Percentiles rank a stretch among this genome's conserved stretches.
These are phyloP conservation scores for Drosophila incognita DNA, from an alignment of 2,888 invertebrate species.

Conservation along the genomic window DNA sequence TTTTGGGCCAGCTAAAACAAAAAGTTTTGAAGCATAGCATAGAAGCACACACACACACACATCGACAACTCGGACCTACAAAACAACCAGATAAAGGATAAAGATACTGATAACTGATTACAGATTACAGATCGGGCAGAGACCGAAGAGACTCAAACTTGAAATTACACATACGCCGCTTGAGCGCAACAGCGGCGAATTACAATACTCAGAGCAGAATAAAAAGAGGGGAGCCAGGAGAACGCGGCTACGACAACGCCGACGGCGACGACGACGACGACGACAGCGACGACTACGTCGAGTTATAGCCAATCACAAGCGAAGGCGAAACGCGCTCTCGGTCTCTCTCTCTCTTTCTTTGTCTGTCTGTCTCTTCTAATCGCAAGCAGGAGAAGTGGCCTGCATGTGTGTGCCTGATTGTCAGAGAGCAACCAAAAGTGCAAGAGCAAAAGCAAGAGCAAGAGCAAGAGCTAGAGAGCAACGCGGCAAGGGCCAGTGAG, in stretches of 20 bases:
- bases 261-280: constrained; percentile 15
- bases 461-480: constrained; percentile 14
- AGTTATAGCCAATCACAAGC: constrained; percentile 47
- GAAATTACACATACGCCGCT: constrained; percentile 68
- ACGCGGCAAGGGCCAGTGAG: constrained; percentile 9
- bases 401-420: constrained; percentile 49
- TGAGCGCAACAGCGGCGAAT: constrained; percentile 59
- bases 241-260: constrained; percentile 18
- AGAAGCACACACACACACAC: constrained; percentile 26
- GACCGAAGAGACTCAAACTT: constrained; percentile 45
- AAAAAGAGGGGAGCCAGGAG: constrained; percentile 24
- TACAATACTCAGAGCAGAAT: constrained; percentile 20
- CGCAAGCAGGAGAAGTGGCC: constrained; percentile 53
- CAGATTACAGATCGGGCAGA: constrained; percentile 44
- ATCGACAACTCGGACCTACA: constrained; percentile 55
- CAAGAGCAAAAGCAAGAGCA: constrained; percentile 38
- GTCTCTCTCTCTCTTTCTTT: constrained; percentile 19
- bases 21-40: constrained; percentile 50
- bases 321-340: constrained; percentile 46
- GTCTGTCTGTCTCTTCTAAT: constrained; percentile 17
- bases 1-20: constrained; percentile 31
- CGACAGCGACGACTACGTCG: constrained; percentile 21
- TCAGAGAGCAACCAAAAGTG: constrained; percentile 52
- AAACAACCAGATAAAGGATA: constrained; percentile 18
- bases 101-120: constrained; percentile 15